These are phyloP conservation scores for Tetranychus truncatus DNA, from an alignment of 2,888 invertebrate species.

Conservation along the genomic window DNA sequence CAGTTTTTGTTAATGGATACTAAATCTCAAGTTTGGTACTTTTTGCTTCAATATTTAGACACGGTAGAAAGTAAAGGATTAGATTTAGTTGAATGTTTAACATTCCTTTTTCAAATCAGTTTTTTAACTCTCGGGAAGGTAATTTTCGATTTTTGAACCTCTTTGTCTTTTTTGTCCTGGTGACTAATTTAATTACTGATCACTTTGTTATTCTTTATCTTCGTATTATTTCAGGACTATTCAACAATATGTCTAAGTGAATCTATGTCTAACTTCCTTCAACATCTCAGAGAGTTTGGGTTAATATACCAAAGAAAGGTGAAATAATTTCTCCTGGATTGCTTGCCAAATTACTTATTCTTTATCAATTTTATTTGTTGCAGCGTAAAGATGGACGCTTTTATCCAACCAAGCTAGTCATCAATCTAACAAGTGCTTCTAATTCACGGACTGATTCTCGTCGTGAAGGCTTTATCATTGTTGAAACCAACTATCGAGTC, in stretches of 20 bases:
- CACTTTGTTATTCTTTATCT: background rate
- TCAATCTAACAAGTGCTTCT: conserved; percentile 53
- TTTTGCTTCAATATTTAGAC: conserved; percentile 83
- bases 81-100: conserved; percentile 72
- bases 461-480: conserved; percentile 50
- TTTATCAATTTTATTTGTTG: conserved; percentile 25
- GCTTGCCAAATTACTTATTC: background rate
- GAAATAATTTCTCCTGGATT: conserved; percentile 9
- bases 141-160: conserved; percentile 39
- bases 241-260: conserved; percentile 83
- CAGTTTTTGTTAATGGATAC: conserved; percentile 87
- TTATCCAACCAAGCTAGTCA: conserved; percentile 78
- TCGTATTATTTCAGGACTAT: conserved; percentile 39
- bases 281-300: conserved; percentile 89
- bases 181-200: background rate
- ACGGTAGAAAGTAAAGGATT: conserved; percentile 61
- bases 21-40: conserved; percentile 87
- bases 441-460: conserved; percentile 29
- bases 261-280: conserved; percentile 67
- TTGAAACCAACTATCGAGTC: conserved; percentile 86
- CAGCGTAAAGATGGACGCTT: conserved; percentile 73
- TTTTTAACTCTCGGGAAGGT: conserved; percentile 82
- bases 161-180: background rate
- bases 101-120: conserved; percentile 86
- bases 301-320: conserved; percentile 90